Base-by-base conservation (phyloP, 92 coral and sea anemone genomes). In the Zoanthus gigantus region DNA sequence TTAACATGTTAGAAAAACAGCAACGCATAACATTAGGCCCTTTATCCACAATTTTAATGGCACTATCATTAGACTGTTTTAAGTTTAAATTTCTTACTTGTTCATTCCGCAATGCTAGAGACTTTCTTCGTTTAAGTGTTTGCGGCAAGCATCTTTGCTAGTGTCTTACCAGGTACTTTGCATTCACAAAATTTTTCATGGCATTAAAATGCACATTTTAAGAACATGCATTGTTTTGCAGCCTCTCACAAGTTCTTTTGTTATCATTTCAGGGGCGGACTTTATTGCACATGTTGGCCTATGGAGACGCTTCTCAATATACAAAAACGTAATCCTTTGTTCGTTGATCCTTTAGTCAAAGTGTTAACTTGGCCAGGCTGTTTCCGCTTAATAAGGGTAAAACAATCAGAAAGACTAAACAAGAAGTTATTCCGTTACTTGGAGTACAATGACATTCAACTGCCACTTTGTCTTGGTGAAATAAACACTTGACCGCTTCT, bases 141-240 rank as follows among this genome's bases (percentile, higher is more conserved):
- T 47, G 15, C 60, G 17, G 15, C 50, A 12, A 15, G 28, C 63
- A 18, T 11, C 74, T n/a, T 17, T 45, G 23, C 42, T 15, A 17
- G 28, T 18, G 72, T 7, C 28, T 17, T 17, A 3, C 5, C 68
- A 16, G 17, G 14, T 17, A 61, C 44, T 81, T 81, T 47, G 85
- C 75, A 66, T 32, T 69, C 74, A 65, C 14, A 67, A 65, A 29
- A 60, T 44, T n/a, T 80, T 52, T 31, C 28, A 31, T 81, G 8
- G 28, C 58, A 81, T 81, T 81, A 81, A 81, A 81, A 81, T 81
- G 85, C 85, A 81, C 63, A 81, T 67, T 23, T 63, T 28, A 18
- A 44, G 85, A 67, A 12, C 5, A 44, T 47, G 61, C 23, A 60
- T 81, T 81, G 85, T 81, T 67, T 65, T 81, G 75, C 45, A 28